Evolutionary conservation across 2,888 invertebrate species (phyloP).

Genomic region (Oscheius sp.): DNA sequence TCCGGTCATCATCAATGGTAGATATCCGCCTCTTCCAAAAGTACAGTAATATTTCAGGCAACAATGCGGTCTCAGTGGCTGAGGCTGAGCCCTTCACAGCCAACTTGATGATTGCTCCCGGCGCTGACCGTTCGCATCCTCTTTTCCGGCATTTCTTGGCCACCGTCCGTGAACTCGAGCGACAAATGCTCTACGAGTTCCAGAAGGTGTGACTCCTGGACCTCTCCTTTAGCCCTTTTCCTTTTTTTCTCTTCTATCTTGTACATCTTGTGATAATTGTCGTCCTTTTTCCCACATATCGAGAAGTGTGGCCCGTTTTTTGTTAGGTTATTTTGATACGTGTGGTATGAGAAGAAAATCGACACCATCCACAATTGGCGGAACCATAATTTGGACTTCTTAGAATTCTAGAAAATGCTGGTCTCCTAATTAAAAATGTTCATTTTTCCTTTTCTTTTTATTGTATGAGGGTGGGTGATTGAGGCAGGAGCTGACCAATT

Average conservation of each 20-base stretch:
- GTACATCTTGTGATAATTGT: conserved; percentile 26
- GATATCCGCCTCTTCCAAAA: neutral
- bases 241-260: conserved; percentile 5
- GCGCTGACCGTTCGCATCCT: conserved; percentile 59
- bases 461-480: too few relatives aligned
- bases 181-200: conserved; percentile 59
- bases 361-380: neutral
- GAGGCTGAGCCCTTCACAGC: conserved; percentile 51
- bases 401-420: conserved; percentile 29
- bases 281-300: conserved; percentile 1
- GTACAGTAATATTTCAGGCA: neutral
- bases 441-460: neutral
- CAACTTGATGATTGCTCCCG: conserved; percentile 59
- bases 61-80: conserved; percentile 4
- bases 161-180: conserved; percentile 64
- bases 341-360: too few relatives aligned
- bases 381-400: conserved; percentile 29
- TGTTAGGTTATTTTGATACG: conserved; percentile 19
- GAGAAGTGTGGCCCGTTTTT: neutral
- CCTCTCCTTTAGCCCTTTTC: conserved; percentile 1
- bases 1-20: conserved; percentile 32
- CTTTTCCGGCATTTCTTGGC: conserved; percentile 62
- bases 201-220: conserved; percentile 6
- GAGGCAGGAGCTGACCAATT: neutral
- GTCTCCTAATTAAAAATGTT: conserved; percentile 1